Percentiles rank a stretch among this genome's conserved stretches.
Conservation (phyloP, 2,113 vertebrate species). For the Anolis sagrei region DNA sequence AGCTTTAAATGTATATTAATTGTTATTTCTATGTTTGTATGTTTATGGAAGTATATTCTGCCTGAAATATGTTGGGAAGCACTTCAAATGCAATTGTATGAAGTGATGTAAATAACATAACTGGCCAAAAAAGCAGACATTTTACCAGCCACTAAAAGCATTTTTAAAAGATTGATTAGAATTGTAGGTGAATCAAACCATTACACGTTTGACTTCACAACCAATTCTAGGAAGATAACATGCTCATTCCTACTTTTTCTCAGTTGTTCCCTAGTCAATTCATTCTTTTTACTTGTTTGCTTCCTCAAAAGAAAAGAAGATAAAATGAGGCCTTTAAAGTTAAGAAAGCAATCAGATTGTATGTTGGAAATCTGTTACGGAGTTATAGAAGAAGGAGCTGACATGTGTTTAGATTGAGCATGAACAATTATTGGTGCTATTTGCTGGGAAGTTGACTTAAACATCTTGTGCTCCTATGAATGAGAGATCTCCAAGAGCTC, state of each 20-base stretch:
- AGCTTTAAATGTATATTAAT: constrained; percentile 42
- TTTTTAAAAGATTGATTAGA: constrained; percentile 62
- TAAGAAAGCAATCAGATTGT: neutral
- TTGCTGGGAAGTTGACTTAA: too few species aligned
- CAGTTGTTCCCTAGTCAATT: constrained; percentile 40
- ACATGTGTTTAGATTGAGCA: neutral
- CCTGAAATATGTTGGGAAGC: constrained; percentile 43
- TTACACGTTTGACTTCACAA: constrained; percentile 43
- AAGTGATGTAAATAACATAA: constrained; percentile 38
- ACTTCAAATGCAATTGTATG: constrained; percentile 19
- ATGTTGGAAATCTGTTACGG: neutral
- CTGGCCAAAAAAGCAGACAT: constrained; percentile 29
- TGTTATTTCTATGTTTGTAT: constrained; percentile 51
- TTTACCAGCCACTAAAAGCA: constrained; percentile 59
- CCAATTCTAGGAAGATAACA: constrained; percentile 42
- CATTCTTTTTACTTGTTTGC: constrained; percentile 38
- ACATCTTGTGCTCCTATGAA: too few species aligned
- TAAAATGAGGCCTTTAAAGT: constrained; percentile 11
- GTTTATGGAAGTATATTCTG: constrained; percentile 46
- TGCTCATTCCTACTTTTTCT: constrained; percentile 47
- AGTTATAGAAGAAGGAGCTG: neutral
- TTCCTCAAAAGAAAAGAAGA: constrained; percentile 2
- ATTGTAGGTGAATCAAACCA: constrained; percentile 51
- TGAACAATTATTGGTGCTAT: neutral
- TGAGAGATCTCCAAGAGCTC: too few species aligned